Conservation (phyloP, 2,888 invertebrate genomes). For the Gasteruption jaculator region DNA sequence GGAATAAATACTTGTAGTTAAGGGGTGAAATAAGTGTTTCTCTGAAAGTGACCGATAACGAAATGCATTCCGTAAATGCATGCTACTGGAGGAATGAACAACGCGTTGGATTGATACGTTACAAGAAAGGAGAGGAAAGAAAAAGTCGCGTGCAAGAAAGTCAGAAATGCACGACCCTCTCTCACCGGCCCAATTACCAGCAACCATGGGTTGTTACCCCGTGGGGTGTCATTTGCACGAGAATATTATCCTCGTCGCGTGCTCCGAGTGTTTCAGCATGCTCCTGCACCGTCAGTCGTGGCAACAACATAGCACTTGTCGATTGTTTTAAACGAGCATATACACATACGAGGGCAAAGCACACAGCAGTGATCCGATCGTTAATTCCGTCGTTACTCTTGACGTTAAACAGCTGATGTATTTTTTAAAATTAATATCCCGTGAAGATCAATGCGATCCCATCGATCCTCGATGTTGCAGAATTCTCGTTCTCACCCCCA, state of each 20-base stretch:
- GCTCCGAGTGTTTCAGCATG: too few species aligned
- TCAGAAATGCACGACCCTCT: conserved; percentile 29
- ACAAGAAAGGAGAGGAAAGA: conserved; percentile 22
- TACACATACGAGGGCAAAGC: too few species aligned
- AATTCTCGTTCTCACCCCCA: too few species aligned
- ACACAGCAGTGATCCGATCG: too few species aligned
- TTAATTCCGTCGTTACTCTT: too few species aligned
- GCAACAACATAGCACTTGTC: conserved; percentile 25
- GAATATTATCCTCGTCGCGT: conserved; percentile 38
- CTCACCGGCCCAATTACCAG: conserved; percentile 40
- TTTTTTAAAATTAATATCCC: too few species aligned
- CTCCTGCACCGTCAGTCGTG: too few species aligned
- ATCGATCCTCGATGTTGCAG: too few species aligned
- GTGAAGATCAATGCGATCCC: too few species aligned
- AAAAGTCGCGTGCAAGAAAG: conserved; percentile 2
- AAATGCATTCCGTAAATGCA: conserved; percentile 10
- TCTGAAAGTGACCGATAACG: conserved; percentile 16
- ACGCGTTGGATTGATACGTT: too few species aligned
- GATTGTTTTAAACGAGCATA: conserved; percentile 47
- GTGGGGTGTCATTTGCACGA: conserved; percentile 46
- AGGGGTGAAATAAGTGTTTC: conserved; percentile 7
- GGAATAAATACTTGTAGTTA: conserved; percentile 22
- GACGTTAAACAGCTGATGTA: too few species aligned
- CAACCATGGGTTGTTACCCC: conserved; percentile 48
- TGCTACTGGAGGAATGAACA: too few species aligned